Percentiles rank a stretch among this genome's conserved stretches.
Conservation (phyloP, 2,797 vertebrate genomes). For the Halcyon badia region DNA sequence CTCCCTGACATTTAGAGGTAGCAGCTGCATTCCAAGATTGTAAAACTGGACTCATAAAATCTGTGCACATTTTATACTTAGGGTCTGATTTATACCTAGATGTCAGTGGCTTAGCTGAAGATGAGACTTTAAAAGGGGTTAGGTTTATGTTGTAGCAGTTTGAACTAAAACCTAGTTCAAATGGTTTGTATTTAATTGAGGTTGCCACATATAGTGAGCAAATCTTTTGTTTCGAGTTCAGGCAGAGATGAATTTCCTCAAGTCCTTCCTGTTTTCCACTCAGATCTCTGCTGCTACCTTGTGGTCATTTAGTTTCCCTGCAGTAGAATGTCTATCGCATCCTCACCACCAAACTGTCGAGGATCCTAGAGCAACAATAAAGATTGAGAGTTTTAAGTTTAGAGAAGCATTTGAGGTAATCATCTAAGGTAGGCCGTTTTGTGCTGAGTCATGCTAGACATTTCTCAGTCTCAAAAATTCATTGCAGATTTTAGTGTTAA, state of each 20-base stretch:
- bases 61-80: neutral
- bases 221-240: neutral
- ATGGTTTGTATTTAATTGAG: neutral
- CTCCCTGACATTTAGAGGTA: neutral
- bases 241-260: neutral
- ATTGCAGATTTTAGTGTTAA: neutral
- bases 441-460: neutral
- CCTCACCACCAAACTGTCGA: too few species aligned
- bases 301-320: neutral
- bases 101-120: neutral
- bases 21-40: neutral
- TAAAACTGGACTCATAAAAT: neutral
- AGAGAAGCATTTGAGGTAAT: neutral
- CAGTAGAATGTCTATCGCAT: neutral
- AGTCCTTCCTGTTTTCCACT: neutral
- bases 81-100: neutral
- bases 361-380: neutral
- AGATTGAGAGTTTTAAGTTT: neutral
- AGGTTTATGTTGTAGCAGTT: neutral
- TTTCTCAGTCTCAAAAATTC: neutral
- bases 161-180: neutral
- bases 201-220: neutral
- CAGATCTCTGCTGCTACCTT: slow-evolving; percentile 52
- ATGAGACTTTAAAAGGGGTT: neutral
- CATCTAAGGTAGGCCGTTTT: neutral